Conservation (phyloP, 2,113 vertebrate genomes). For the Anguilla japonica region DNA sequence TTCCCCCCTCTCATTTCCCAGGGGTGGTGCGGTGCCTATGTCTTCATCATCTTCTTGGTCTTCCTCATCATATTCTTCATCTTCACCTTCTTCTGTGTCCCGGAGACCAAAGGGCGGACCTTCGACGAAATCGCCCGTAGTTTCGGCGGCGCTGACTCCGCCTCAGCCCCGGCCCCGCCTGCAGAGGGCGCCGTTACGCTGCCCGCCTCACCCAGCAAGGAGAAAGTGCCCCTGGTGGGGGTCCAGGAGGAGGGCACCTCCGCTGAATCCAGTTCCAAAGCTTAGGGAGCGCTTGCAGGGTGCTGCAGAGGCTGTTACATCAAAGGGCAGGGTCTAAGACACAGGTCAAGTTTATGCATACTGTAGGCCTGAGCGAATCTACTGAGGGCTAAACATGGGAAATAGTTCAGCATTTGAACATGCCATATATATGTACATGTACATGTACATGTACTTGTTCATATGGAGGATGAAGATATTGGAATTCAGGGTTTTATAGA, state of each 20-base stretch:
- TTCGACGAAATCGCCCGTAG: conserved; percentile 86
- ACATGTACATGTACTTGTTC: neutral
- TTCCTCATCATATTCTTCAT: conserved; percentile 85
- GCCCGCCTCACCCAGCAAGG: conserved; percentile 40
- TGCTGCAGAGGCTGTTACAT: neutral
- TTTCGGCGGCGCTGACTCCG: conserved; percentile 57
- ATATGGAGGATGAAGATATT: neutral
- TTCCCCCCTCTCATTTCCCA: conserved; percentile 42
- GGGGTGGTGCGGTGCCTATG: conserved; percentile 76
- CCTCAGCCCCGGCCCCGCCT: conserved; percentile 29
- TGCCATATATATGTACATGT: neutral
- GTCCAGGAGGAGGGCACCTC: conserved; percentile 3
- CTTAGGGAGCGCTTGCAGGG: neutral
- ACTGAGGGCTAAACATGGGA: neutral
- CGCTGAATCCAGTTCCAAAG: neutral
- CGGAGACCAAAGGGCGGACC: conserved; percentile 91
- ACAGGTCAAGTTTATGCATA: neutral
- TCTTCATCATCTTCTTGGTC: conserved; percentile 85
- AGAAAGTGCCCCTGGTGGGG: conserved; percentile 72
- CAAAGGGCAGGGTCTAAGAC: neutral
- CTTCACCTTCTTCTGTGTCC: conserved; percentile 93
- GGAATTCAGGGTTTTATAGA: neutral
- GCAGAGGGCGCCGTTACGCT: conserved; percentile 44
- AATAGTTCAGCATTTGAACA: neutral
- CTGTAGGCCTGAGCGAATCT: neutral